These are phyloP conservation scores for Diphyllodes magnificus DNA, from an alignment of 2,113 vertebrate species.

Conservation along the genomic window DNA sequence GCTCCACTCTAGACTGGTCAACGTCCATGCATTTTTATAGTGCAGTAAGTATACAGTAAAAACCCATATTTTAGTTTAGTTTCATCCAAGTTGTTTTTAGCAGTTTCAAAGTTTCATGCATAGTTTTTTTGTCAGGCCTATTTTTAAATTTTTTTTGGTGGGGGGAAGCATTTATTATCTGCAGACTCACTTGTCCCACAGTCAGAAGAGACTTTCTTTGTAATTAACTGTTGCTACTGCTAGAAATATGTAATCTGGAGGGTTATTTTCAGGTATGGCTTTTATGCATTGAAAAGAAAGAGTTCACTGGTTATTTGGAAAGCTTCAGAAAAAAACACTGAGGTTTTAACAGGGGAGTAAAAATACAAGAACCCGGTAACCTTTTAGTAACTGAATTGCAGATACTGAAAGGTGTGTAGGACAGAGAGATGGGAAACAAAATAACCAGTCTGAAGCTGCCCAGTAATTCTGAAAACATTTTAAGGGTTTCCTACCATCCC, in stretches of 20 bases:
- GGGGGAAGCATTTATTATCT: background rate
- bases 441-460: background rate
- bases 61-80: background rate
- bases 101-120: background rate
- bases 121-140: background rate
- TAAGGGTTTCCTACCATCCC: background rate
- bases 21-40: background rate
- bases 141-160: too few relatives aligned
- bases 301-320: background rate
- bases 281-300: background rate
- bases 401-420: background rate
- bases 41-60: background rate
- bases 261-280: background rate
- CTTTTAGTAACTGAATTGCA: background rate
- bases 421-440: background rate
- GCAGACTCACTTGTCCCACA: background rate
- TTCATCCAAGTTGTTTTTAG: background rate
- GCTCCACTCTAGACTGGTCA: background rate
- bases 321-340: background rate
- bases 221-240: background rate
- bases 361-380: background rate
- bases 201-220: background rate
- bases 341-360: background rate
- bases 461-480: background rate
- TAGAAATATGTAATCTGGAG: background rate